Evolutionary conservation across 2,113 vertebrate species (phyloP).

Genomic region (Casuarius casuarius): DNA sequence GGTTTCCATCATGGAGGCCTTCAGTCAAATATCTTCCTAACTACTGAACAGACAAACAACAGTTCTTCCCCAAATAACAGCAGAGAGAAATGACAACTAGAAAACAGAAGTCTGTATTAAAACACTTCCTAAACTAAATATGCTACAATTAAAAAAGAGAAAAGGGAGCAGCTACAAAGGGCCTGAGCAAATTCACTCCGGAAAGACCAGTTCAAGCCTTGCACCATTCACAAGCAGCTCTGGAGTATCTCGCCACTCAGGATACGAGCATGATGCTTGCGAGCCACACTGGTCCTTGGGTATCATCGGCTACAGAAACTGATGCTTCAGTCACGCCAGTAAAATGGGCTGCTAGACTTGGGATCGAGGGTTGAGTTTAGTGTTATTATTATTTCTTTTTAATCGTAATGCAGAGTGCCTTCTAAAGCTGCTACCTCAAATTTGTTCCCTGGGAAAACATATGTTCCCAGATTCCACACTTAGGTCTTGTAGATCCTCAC

Average conservation of each 20-base stretch:
- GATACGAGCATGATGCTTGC: accelerated
- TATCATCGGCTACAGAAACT: not conserved
- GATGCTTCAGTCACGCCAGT: not conserved
- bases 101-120: not conserved
- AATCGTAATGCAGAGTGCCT: not conserved
- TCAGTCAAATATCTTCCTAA: not conserved
- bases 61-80: not conserved
- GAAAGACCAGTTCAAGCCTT: not conserved
- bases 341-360: accelerated
- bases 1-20: not conserved
- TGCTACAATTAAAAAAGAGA: too few relatives aligned
- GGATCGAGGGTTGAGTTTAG: not conserved
- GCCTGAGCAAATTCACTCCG: not conserved
- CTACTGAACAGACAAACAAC: not conserved
- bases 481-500: not conserved
- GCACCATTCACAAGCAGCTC: not conserved
- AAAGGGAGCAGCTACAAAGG: not conserved
- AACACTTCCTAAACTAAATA: not conserved
- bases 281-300: not conserved
- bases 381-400: not conserved
- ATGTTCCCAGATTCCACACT: accelerated
- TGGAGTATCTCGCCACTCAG: not conserved
- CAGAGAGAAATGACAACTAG: not conserved
- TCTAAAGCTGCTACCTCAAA: not conserved
- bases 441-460: accelerated